Evolutionary conservation across 2,797 vertebrate genomes (phyloP).

Genomic region (Chelon labrosus): DNA sequence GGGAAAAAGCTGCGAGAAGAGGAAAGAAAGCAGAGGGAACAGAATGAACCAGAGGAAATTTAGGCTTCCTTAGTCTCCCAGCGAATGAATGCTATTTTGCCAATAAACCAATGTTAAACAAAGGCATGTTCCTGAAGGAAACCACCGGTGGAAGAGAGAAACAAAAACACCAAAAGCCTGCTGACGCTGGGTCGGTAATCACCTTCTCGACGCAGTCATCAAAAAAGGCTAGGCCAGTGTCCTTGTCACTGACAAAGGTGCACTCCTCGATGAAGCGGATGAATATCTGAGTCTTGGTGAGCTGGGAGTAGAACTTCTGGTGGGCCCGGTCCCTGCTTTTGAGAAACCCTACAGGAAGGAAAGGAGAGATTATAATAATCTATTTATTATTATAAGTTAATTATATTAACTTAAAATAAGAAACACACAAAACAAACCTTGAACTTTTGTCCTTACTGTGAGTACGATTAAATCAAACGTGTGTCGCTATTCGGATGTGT

Average conservation of each 20-base stretch:
- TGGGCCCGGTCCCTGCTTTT: conserved; percentile 97
- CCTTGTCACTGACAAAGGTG: conserved; percentile 99
- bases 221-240: conserved; percentile 98
- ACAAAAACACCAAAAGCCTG: conserved; percentile 11
- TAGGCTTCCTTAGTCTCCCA: conserved; percentile 62
- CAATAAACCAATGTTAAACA: conserved; percentile 61
- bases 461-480: background rate
- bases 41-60: conserved; percentile 81
- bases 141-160: conserved; percentile 18
- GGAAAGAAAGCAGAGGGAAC: conserved; percentile 74
- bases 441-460: too few species aligned
- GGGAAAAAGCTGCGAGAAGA: conserved; percentile 91
- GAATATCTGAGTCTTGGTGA: conserved; percentile 98
- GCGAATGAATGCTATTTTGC: conserved; percentile 51
- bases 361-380: background rate
- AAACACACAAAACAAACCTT: too few species aligned
- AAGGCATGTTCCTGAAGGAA: conserved; percentile 49
- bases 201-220: conserved; percentile 99
- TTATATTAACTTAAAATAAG: background rate
- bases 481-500: background rate
- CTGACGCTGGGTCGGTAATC: conserved; percentile 42
- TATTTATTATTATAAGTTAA: too few species aligned
- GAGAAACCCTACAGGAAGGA: conserved; percentile 88
- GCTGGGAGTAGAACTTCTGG: conserved; percentile 95
- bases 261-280: conserved; percentile 99